A percentile compares a stretch with the other conserved stretches of the same genome.
These are phyloP conservation scores for Rhodeus uyekii DNA, from an alignment of 2,797 vertebrate genomes.

Conservation along the genomic window DNA sequence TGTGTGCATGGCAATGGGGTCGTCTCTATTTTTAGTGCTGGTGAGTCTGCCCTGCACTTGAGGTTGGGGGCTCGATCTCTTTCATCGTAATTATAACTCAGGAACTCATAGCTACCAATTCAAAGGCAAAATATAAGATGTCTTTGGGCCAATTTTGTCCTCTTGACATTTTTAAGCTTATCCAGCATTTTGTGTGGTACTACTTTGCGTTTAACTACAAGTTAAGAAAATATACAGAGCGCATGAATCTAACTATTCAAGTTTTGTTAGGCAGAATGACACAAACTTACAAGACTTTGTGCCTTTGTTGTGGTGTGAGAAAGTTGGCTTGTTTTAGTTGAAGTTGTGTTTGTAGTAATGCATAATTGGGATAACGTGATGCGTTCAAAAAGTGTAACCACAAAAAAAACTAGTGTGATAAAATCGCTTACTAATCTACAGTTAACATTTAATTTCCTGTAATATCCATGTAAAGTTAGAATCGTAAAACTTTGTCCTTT, in stretches of 20 bases:
- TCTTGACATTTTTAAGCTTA: slow-evolving; percentile 19
- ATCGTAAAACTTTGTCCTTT: not conserved
- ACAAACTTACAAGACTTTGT: slow-evolving; percentile 2
- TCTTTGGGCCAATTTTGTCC: slow-evolving; percentile 4
- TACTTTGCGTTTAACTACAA: slow-evolving; percentile 1
- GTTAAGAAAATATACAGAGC: slow-evolving; percentile 4
- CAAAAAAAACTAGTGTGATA: not conserved
- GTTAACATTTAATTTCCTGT: not conserved
- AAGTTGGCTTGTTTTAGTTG: not conserved
- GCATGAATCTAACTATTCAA: not conserved
- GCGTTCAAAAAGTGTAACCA: not conserved
- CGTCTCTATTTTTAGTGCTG: slow-evolving; percentile 42
- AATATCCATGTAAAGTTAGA: not conserved
- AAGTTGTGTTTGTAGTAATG: not conserved
- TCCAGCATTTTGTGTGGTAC: slow-evolving; percentile 1
- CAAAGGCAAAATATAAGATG: slow-evolving; percentile 16
- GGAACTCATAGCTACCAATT: slow-evolving; percentile 38
- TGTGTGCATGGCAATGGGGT: slow-evolving; percentile 46
- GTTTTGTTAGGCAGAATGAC: not conserved
- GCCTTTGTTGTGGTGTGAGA: not conserved
- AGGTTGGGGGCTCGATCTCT: slow-evolving; percentile 42
- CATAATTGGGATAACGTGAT: no score
- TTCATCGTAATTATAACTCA: slow-evolving; percentile 44
- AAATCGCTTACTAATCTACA: not conserved
- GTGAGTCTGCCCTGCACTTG: slow-evolving; percentile 44